phyloP scores from a whole-genome alignment of 1,140 invertebrate genomes.

The Aleiodes sp. region DNA sequence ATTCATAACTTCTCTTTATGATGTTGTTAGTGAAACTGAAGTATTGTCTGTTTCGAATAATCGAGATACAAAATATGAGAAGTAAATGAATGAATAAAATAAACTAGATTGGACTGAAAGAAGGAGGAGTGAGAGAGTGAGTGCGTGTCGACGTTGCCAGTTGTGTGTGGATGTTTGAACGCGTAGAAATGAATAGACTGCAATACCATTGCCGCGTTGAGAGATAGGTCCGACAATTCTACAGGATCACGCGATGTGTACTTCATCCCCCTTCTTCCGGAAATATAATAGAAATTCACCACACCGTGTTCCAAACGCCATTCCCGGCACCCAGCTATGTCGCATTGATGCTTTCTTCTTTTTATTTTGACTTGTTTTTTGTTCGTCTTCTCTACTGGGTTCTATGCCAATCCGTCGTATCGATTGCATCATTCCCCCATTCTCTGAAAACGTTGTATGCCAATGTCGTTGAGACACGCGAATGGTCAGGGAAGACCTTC shows the following conservation, averaged over 20 bases:
- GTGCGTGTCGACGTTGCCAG: constrained; percentile 15
- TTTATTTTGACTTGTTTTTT: constrained; percentile 4
- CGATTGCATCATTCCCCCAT: constrained; percentile 1
- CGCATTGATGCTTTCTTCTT: neutral
- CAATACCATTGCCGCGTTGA: constrained; percentile 3
- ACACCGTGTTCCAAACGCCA: constrained; percentile 7
- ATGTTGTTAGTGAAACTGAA: no score
- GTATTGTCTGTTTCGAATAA: no score
- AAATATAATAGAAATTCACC: constrained; percentile 22
- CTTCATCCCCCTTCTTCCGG: constrained; percentile 4
- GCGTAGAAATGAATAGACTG: constrained; percentile 11
- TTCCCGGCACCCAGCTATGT: constrained; percentile 35
- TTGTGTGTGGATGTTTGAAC: neutral
- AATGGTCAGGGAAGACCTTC: neutral
- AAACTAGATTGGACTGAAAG: no score
- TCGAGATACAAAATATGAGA: no score
- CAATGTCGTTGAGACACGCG: constrained; percentile 11
- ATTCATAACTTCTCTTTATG: no score
- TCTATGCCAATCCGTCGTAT: neutral
- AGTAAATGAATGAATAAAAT: no score
- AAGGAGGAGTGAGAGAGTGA: no score
- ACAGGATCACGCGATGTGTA: constrained; percentile 20
- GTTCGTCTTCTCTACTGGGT: neutral
- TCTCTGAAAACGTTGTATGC: constrained; percentile 4
- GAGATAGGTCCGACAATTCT: constrained; percentile 16